Percentiles rank a stretch among this genome's conserved stretches.
phyloP scores from a whole-genome alignment of 2,888 invertebrate species.

The Habroteleia sp. region DNA sequence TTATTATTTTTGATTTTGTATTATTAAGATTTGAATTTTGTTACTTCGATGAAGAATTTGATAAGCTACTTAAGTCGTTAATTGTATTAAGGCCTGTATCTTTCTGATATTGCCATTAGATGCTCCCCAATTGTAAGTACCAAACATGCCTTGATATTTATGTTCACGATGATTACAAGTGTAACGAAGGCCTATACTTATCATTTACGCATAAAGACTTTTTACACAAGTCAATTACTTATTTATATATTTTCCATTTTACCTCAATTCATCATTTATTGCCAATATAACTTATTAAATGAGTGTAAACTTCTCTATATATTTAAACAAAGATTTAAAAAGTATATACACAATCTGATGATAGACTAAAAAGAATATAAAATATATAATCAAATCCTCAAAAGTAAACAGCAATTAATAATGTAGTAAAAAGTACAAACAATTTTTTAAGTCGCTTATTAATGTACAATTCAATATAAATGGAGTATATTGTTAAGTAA shows the following conservation, averaged over 20 bases:
- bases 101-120: constrained; percentile 8
- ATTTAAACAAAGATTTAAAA: neutral
- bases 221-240: too few species aligned
- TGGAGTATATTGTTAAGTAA: constrained; percentile 34
- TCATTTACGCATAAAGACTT: neutral
- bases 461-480: constrained; percentile 7
- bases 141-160: constrained; percentile 33
- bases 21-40: too few species aligned
- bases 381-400: neutral
- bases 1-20: constrained; percentile 1
- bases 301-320: too few species aligned
- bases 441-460: constrained; percentile 20
- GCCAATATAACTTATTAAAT: too few species aligned
- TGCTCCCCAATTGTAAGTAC: constrained; percentile 51
- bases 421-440: constrained; percentile 21
- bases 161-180: constrained; percentile 23
- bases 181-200: constrained; percentile 8
- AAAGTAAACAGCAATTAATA: neutral
- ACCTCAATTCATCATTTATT: too few species aligned
- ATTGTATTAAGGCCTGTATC: constrained; percentile 26
- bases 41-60: constrained; percentile 2
- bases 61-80: constrained; percentile 15
- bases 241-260: too few species aligned
- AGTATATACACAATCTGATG: too few species aligned
- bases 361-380: constrained; percentile 1